A percentile compares a stretch with the other conserved stretches of the same genome.
Conservation (phyloP, 2,888 invertebrate genomes). For the Oxytorus armatus region DNA sequence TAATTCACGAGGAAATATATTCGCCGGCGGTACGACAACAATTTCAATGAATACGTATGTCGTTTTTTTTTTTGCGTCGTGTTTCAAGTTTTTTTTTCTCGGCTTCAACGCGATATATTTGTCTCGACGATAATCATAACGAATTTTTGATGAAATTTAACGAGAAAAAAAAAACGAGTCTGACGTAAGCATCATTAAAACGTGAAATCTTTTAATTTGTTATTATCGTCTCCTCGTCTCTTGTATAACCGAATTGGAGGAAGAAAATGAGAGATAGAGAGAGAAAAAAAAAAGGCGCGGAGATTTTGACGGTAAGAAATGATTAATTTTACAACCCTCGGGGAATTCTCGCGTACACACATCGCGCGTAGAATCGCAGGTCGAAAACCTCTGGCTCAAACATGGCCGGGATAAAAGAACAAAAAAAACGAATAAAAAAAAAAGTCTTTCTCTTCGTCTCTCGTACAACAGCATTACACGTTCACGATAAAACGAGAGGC, state of each 20-base stretch:
- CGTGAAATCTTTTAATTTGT: too few species aligned
- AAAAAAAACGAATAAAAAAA: neutral
- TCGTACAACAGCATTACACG: constrained; percentile 35
- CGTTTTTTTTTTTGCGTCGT: neutral
- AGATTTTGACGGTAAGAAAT: too few species aligned
- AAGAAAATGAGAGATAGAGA: too few species aligned
- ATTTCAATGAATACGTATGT: neutral
- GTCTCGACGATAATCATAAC: neutral
- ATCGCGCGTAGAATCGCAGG: constrained; percentile 49
- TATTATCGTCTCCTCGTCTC: too few species aligned
- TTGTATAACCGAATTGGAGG: too few species aligned
- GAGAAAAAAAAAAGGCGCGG: too few species aligned
- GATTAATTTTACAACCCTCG: neutral
- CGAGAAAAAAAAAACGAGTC: neutral
- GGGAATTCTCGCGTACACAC: constrained; percentile 3
- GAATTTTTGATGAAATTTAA: constrained; percentile 19
- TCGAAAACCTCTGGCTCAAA: constrained; percentile 55
- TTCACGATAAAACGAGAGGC: constrained; percentile 38
- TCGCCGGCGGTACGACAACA: neutral
- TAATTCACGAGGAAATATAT: neutral
- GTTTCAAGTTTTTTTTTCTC: neutral
- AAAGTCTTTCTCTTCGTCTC: constrained; percentile 22
- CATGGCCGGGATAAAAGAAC: neutral
- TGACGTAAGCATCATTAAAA: too few species aligned
- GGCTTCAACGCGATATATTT: neutral